These are phyloP conservation scores for Cryptotis parvus DNA, from an alignment of 2,113 vertebrate genomes.

Conservation along the genomic window DNA sequence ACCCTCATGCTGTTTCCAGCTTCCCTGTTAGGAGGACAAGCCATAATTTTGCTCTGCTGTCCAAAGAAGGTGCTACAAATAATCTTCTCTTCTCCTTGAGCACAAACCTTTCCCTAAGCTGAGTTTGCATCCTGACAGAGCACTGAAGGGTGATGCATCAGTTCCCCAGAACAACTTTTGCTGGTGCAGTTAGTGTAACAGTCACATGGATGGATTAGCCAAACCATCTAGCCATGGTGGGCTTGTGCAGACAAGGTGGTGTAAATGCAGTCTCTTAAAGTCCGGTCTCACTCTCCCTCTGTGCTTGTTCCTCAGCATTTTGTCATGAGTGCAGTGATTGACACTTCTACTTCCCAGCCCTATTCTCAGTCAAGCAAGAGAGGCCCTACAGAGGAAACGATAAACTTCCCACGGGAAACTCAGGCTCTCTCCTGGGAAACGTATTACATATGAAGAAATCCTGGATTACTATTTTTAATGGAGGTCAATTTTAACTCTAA, in stretches of 20 bases:
- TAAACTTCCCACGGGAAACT: neutral
- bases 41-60: slow-evolving; percentile 3
- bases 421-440: neutral
- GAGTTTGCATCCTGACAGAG: neutral
- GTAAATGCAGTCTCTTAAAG: too few species aligned
- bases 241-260: neutral
- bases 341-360: neutral
- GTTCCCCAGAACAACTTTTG: neutral
- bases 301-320: too few species aligned
- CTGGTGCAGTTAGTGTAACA: neutral
- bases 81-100: neutral
- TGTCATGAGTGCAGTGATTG: too few species aligned
- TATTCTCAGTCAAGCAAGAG: neutral
- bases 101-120: neutral
- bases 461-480: neutral
- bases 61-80: neutral
- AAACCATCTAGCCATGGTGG: accelerated
- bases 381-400: neutral
- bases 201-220: neutral
- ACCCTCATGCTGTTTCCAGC: neutral
- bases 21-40: neutral
- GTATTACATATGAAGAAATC: neutral
- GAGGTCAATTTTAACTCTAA: slow-evolving; percentile 38
- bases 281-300: too few species aligned
- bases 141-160: neutral